Evolutionary conservation across 2,797 vertebrate species (phyloP).

Genomic region (Danionella dracula): DNA sequence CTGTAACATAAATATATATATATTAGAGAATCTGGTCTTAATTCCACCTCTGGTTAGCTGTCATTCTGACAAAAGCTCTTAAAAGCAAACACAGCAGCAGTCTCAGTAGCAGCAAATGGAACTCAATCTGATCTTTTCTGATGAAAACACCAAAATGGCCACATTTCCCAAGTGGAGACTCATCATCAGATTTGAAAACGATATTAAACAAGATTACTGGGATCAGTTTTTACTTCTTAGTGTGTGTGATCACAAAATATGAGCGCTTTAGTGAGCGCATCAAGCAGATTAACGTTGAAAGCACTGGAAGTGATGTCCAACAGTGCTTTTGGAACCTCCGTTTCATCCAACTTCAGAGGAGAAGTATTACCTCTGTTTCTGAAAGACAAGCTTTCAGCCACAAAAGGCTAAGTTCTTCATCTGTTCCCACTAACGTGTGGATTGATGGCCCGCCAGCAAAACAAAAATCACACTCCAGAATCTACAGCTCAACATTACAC

Average conservation of each 20-base stretch:
- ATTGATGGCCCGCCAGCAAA: constrained; percentile 23
- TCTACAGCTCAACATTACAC: constrained; percentile 16
- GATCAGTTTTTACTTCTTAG: constrained; percentile 29
- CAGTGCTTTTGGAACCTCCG: constrained; percentile 15
- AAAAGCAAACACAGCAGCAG: not conserved
- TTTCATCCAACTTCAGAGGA: constrained; percentile 45
- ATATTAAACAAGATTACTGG: constrained; percentile 35
- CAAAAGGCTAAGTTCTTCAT: constrained; percentile 21
- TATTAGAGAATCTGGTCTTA: too few species aligned
- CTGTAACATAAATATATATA: too few species aligned
- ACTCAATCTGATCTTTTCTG: not conserved
- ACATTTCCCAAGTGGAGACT: constrained; percentile 3
- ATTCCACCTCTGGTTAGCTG: not conserved
- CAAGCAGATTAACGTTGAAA: constrained; percentile 50
- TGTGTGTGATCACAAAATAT: constrained; percentile 34
- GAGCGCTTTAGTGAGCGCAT: constrained; percentile 41
- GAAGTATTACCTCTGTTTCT: constrained; percentile 30
- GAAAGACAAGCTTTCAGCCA: constrained; percentile 26
- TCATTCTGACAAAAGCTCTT: not conserved
- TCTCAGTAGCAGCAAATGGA: not conserved
- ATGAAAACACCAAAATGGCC: constrained; percentile 4
- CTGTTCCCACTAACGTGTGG: constrained; percentile 19
- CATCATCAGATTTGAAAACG: constrained; percentile 19
- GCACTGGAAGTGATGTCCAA: constrained; percentile 32
- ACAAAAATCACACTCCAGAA: constrained; percentile 5